Percentiles rank a stretch among this genome's conserved stretches.
phyloP scores from a whole-genome alignment of 2,113 vertebrate species.

The Eonycteris spelaea region DNA sequence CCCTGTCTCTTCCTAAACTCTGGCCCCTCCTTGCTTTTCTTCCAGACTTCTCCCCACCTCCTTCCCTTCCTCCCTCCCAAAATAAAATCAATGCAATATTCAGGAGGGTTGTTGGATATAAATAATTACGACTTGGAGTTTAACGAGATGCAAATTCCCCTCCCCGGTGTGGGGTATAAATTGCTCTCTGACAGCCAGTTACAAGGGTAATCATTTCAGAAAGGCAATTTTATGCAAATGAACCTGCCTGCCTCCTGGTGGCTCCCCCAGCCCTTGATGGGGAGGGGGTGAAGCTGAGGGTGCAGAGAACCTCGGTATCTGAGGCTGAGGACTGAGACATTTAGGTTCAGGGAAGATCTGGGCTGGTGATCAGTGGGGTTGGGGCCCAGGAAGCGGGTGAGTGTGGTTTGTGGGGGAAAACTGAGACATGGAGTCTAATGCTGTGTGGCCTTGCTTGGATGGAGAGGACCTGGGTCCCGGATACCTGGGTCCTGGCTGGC shows the following conservation, averaged over 20 bases:
- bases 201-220: conserved; percentile 84
- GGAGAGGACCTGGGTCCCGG: neutral
- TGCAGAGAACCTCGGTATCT: neutral
- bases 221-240: conserved; percentile 82
- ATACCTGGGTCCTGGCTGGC: neutral
- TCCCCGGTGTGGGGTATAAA: conserved; percentile 79
- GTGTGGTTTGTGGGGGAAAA: neutral
- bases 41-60: conserved; percentile 46
- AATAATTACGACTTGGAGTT: conserved; percentile 79
- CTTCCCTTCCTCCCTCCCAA: conserved; percentile 65
- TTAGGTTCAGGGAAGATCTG: neutral
- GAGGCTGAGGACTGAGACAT: neutral
- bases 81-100: conserved; percentile 82
- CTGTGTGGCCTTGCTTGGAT: neutral
- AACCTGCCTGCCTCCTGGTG: conserved; percentile 71
- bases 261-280: conserved; percentile 51
- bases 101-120: conserved; percentile 81
- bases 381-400: neutral
- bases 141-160: conserved; percentile 81
- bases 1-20: conserved; percentile 27
- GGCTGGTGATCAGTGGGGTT: neutral
- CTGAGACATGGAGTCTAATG: neutral
- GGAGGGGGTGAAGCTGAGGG: neutral
- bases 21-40: conserved; percentile 44
- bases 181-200: conserved; percentile 83